These are phyloP conservation scores for Microcebus tavaratra DNA, from an alignment of 2,113 vertebrate genomes.

Conservation along the genomic window DNA sequence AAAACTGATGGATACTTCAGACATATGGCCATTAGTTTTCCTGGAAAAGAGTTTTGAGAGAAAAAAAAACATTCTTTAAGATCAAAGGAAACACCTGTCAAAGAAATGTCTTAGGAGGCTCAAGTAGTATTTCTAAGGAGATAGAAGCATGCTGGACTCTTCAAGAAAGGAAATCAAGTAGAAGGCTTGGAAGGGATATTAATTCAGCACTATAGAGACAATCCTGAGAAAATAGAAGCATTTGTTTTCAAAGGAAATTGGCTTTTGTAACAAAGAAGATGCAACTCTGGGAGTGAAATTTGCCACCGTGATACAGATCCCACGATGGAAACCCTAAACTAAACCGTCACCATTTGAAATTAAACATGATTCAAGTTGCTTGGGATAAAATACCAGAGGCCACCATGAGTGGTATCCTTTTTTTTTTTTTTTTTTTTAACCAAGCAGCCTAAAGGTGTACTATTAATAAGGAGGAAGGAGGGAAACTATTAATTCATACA, in stretches of 20 bases:
- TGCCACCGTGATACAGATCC: neutral
- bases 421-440: neutral
- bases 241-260: conserved; percentile 18
- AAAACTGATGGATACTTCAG: conserved; percentile 2
- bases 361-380: neutral
- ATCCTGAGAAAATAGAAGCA: neutral
- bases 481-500: neutral
- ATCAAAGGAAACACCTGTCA: neutral
- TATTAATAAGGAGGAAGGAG: neutral
- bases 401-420: neutral
- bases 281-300: neutral
- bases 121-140: neutral
- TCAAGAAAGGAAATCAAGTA: conserved; percentile 27
- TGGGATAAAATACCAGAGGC: neutral
- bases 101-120: neutral
- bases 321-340: neutral
- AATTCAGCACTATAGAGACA: neutral
- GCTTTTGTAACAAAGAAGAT: neutral
- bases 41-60: neutral
- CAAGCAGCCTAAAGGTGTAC: neutral
- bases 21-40: neutral
- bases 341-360: neutral
- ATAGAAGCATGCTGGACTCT: neutral
- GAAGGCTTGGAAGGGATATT: neutral
- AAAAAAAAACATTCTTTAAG: neutral